Evolutionary conservation across 2,797 vertebrate species (phyloP), one percentile per base, ranked within the genome.

Genomic region (Lindbergichthys nudifrons): DNA sequence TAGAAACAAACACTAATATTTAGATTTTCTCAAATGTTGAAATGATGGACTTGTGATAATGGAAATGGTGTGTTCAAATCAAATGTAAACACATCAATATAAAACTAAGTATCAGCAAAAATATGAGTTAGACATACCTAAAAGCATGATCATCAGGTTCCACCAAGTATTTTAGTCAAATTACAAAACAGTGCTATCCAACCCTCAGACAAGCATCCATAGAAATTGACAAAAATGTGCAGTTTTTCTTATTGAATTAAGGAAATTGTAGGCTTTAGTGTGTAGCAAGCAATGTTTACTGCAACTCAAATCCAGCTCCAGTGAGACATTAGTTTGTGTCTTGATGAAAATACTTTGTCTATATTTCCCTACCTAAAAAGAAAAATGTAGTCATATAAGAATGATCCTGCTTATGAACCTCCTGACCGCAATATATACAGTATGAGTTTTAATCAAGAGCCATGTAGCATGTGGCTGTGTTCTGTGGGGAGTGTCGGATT

Each of bases 401-500:
- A 36, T 36, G 26, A 26, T 26, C 4, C 14, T 32, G 60, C 64
- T 12, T n/a, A 71, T n/a, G 42, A 75, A 63, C 60, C 23, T 71
- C 39, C 57, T 74, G 39, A 67, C 26, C 2, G 62, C 32, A 62
- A 61, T 32, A 58, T 52, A 19, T 26, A 7, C 12, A 4, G n/a
- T 36, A 0, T 36, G 32, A 41, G 3, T 46, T 61, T 19, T 41
- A 47, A 52, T 73, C 11, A 65, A 26, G 23, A 77, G 16, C 59
- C 11, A 3, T 51, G 43, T 18, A 54, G 13, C 4, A 10, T 45
- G 46, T 26, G 16, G 15, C n/a, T 59, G 18, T 54, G 43, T 45
- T 47, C 69, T 69, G 18, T 23, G 23, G 16, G 30, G 75, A 30
- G 51, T 50, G 26, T 57, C 19, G 21, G n/a, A 42, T 66, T 65